These are phyloP conservation scores for Conomelus anceps DNA, from an alignment of 2,888 invertebrate species.

Conservation along the genomic window DNA sequence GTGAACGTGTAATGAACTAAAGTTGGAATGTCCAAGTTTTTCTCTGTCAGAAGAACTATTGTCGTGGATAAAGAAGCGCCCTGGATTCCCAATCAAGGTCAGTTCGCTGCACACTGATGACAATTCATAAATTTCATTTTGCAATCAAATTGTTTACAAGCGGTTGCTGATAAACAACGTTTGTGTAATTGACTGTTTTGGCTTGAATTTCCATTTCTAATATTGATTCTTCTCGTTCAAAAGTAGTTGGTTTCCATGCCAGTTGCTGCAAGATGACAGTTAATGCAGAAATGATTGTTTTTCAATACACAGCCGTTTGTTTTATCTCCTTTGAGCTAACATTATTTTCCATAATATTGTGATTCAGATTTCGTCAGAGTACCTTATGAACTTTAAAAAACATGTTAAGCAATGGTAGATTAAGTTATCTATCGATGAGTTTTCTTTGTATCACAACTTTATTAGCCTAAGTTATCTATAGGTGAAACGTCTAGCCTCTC, in stretches of 20 bases:
- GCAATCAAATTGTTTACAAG: not conserved
- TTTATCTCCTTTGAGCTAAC: too few species aligned
- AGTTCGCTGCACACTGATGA: slow-evolving; percentile 9
- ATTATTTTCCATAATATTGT: too few species aligned
- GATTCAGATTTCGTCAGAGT: too few species aligned
- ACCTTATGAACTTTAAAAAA: too few species aligned
- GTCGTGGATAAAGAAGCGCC: slow-evolving; percentile 10
- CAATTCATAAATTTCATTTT: not conserved
- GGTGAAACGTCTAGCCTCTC: too few species aligned
- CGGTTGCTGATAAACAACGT: not conserved
- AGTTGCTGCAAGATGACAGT: not conserved
- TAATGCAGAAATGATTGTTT: not conserved
- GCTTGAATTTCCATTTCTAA: not conserved
- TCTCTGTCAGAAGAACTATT: slow-evolving; percentile 18
- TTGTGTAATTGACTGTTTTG: not conserved
- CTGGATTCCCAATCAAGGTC: slow-evolving; percentile 26
- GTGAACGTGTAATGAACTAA: not conserved
- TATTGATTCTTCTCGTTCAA: not conserved
- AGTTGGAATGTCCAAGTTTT: not conserved
- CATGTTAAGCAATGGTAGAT: too few species aligned
- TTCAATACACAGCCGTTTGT: not conserved
- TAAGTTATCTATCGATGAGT: too few species aligned
- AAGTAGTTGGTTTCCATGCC: not conserved
- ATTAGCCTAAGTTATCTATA: too few species aligned
- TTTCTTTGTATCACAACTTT: too few species aligned